Base-by-base conservation (phyloP, 2,113 vertebrate species). In the Entosphenus tridentatus region DNA sequence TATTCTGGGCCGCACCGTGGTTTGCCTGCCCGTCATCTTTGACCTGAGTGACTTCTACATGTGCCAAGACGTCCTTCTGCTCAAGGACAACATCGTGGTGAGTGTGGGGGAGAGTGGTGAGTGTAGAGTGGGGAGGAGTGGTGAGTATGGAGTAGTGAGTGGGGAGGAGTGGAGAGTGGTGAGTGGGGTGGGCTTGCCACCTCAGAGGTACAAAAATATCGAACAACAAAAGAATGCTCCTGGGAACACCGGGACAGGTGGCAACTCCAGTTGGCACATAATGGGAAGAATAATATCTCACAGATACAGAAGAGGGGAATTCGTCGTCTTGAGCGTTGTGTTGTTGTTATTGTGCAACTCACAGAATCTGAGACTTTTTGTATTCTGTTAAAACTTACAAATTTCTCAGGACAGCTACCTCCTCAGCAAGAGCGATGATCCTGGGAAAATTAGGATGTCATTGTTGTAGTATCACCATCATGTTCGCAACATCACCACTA, bases 41-140 rank as follows among this genome's bases (percentile, higher is more conserved):
- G 92, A 98, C 80, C 81, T 97, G 17, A 97, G 93, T 71, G 93
- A 97, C 80, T 98, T 98, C 78, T 98, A 97, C 83, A 83, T 98
- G 84, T 95, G 89, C 72, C 93, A 98, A 71, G 92, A 98, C 76
- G 92, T 98, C 68, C 85, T 98, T 82, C 82, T 97, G 77, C 79
- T 98, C 77, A 98, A 96, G 72, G 93, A 96, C 76, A 92, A 98
- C 77, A 97, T 97, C 78, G 93, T 92, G 88, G 93, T 98, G 58
- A 62, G 58, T 14, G 58, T 3, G 58, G 58, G 58, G 58, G 58
- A 3, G 58, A 16, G 58, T 5, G 8, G 13, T 17, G 3, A 17
- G 58, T 13, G 58, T 3, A 62, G 58, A 17, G 58, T 14, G 58
- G 16, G 58, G 58, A 2, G 58, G 58, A 62, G 58, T 13, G 16